Conservation (phyloP, 2,113 vertebrate species). For the Agelaius phoeniceus region DNA sequence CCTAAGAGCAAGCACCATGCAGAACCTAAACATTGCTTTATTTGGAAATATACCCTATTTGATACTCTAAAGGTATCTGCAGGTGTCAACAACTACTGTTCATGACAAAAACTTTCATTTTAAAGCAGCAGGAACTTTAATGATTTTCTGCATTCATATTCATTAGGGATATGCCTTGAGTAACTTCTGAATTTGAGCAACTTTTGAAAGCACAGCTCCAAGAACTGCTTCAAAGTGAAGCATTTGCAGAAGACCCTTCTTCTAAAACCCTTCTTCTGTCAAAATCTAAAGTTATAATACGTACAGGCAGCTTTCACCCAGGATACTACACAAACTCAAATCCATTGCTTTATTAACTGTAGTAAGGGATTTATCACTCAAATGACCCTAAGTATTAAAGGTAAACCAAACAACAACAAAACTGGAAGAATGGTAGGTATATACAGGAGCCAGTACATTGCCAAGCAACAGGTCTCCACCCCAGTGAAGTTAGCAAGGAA, state of each 20-base stretch:
- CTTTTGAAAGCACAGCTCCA: not conserved
- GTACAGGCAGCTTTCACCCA: not conserved
- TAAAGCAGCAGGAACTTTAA: not conserved
- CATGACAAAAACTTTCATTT: not conserved
- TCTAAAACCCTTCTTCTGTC: not conserved
- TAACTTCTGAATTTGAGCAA: not conserved
- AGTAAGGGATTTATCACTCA: not conserved
- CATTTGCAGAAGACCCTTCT: not conserved
- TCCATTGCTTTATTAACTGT: not conserved
- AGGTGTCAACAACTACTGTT: not conserved
- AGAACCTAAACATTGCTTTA: not conserved
- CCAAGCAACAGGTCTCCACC: not conserved
- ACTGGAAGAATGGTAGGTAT: not conserved
- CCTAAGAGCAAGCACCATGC: not conserved
- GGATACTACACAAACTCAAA: not conserved
- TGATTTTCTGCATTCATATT: not conserved
- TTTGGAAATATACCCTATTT: not conserved
- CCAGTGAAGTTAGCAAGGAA: not conserved
- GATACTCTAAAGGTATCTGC: not conserved
- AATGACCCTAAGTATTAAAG: not conserved
- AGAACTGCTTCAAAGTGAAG: not conserved
- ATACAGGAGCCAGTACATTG: not conserved
- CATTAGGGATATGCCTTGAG: accelerated
- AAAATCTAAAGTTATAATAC: not conserved
- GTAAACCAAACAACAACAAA: not conserved